Conservation (phyloP, 64 coral and sea anemone genomes). For the Actinia equina region DNA sequence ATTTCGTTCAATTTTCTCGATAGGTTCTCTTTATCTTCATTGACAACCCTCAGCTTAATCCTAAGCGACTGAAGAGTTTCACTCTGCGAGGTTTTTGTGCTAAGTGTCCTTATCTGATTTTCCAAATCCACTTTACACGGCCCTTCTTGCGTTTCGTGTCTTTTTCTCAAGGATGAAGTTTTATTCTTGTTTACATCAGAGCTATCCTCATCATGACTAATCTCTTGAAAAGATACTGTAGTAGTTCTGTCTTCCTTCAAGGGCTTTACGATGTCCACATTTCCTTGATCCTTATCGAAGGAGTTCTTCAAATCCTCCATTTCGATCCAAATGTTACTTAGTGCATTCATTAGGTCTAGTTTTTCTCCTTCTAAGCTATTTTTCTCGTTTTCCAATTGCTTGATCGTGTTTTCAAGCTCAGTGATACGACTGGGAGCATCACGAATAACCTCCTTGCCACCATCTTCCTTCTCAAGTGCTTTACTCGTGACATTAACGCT, state of each 20-base stretch:
- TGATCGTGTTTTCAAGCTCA: neutral
- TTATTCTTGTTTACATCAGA: neutral
- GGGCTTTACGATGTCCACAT: neutral
- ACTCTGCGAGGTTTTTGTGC: neutral
- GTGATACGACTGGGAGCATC: neutral
- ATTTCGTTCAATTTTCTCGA: neutral
- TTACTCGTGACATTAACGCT: neutral
- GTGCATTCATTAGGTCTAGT: conserved; percentile 11
- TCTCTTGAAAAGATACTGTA: neutral
- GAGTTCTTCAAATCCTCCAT: conserved; percentile 13
- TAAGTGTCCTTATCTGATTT: neutral
- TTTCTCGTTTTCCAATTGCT: conserved; percentile 8
- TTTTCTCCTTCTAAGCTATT: neutral
- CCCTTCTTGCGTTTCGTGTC: neutral
- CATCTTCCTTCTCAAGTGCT: neutral
- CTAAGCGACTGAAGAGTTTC: neutral
- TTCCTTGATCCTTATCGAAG: neutral
- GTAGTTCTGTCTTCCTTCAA: neutral
- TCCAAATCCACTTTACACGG: neutral
- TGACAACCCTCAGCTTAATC: neutral
- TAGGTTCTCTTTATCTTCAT: neutral
- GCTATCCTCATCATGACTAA: neutral
- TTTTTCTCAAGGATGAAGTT: neutral
- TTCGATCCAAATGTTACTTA: conserved; percentile 11
- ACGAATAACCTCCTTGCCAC: neutral